A percentile compares a stretch with the other conserved stretches of the same genome.
These are phyloP conservation scores for Pagetopsis macropterus DNA, from an alignment of 2,797 vertebrate species.

Conservation along the genomic window DNA sequence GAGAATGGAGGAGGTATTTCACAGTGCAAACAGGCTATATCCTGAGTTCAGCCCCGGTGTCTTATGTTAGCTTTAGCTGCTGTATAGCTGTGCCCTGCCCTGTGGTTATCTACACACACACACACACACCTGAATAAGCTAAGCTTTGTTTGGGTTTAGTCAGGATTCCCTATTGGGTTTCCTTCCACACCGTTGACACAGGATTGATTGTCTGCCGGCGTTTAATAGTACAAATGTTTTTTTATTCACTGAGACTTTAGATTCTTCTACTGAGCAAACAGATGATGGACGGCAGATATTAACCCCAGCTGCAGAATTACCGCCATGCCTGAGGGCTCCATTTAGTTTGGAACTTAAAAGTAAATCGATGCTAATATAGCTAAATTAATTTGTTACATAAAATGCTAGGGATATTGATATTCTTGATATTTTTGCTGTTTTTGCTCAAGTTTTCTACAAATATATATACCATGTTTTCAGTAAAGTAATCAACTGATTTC, in stretches of 20 bases:
- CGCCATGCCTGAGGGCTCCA: neutral
- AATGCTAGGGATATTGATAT: too few species aligned
- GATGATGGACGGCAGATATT: constrained; percentile 12
- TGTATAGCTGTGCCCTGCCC: constrained; percentile 71
- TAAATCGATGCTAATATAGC: neutral
- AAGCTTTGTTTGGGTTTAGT: constrained; percentile 60
- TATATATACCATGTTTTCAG: neutral
- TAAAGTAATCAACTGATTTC: neutral
- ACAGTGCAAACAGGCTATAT: constrained; percentile 66
- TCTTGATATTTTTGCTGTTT: neutral
- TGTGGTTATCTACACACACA: constrained; percentile 48
- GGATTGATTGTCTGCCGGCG: constrained; percentile 48
- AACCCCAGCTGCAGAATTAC: constrained; percentile 18
- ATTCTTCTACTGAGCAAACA: constrained; percentile 6
- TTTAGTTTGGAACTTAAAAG: neutral
- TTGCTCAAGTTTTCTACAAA: neutral
- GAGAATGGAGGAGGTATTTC: constrained; percentile 52
- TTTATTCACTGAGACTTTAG: constrained; percentile 49
- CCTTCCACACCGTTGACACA: constrained; percentile 43
- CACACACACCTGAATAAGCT: constrained; percentile 70
- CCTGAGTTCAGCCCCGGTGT: constrained; percentile 62
- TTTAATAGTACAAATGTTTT: constrained; percentile 62
- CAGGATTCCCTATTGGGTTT: constrained; percentile 60
- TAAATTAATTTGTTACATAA: too few species aligned
- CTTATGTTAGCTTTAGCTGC: constrained; percentile 76